Percentiles rank a stretch among this genome's conserved stretches.
Evolutionary conservation across 2,797 vertebrate species (phyloP).

Genomic region (Muscicapa striata): DNA sequence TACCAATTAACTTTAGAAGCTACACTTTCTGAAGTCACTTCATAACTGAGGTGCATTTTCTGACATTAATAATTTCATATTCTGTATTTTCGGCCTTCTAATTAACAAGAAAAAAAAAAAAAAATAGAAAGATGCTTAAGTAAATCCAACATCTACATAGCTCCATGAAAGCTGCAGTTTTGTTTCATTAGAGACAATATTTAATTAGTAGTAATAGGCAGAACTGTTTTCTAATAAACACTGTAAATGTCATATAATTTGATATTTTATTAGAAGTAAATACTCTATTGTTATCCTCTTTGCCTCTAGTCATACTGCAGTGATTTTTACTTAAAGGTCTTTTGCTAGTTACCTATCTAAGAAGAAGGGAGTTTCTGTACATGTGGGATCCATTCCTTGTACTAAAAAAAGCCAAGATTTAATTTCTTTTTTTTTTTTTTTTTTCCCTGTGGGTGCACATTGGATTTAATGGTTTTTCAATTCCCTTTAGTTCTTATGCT

Average conservation of each 20-base stretch:
- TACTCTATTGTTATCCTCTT: background rate
- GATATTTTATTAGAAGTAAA: background rate
- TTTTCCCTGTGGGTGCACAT: background rate
- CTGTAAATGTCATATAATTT: background rate
- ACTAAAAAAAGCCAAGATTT: background rate
- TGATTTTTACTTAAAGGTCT: background rate
- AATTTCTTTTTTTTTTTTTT: background rate
- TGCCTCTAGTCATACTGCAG: background rate
- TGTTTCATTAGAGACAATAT: background rate
- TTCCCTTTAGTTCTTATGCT: background rate
- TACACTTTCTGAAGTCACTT: background rate
- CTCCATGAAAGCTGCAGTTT: background rate
- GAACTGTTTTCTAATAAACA: background rate
- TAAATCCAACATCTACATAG: background rate
- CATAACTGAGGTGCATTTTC: background rate
- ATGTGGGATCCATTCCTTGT: background rate
- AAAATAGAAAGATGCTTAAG: background rate
- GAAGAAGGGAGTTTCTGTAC: background rate
- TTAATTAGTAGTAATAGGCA: background rate
- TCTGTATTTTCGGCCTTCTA: background rate
- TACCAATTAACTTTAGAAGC: background rate
- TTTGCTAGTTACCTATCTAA: background rate
- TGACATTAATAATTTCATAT: background rate
- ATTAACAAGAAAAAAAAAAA: background rate
- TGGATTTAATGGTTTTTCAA: slow-evolving; percentile 3